Evolutionary conservation across 2,888 invertebrate genomes (phyloP), one percentile per base, ranked within the genome.

Genomic region (Heliothis peltigera): DNA sequence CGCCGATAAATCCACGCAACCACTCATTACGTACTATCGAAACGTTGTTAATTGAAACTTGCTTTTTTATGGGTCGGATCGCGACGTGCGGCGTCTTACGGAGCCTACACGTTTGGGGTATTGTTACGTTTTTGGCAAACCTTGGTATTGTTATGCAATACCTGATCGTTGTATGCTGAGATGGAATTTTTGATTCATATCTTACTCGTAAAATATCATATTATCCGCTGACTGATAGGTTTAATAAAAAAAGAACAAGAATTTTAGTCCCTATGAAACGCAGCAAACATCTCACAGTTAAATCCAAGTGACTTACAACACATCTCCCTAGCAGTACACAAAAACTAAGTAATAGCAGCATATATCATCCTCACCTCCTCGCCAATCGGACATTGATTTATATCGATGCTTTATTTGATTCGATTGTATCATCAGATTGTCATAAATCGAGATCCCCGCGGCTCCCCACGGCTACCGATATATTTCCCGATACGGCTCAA

Each of bases 351-450:
- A 79, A 82, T 76, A 75, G 70, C 70, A 67, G 68, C 80, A 83
- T 85, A 84, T 86, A 88, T 87, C 86, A 83, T 85, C 88, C 86
- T 80, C 88, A 88, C 89, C 89, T 88, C 87, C 83, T 83, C 85
- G 69, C 78, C 82, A 86, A 87, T 91, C 91, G 90, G 93, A 93
- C 94, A 90, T 92, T 93, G 94, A 94, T 94, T 93, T 92, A 94
- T 94, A 87, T 93, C 86, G 89, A 85, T 87, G 91, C 88, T 92
- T 92, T 93, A 94, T 94, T 93, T 93, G 93, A 94, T 94, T 93
- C 92, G 94, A 93, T 93, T 92, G 94, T 94, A 94, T 94, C 94
- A 93, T 93, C 93, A 92, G 92, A 92, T 89, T 89, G 91, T 94
- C 93, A 94, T 94, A 94, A 93, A 94, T 94, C 92, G 87, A 80